Evolutionary conservation across 2,113 vertebrate species (phyloP).

Genomic region (Prolemur simus): DNA sequence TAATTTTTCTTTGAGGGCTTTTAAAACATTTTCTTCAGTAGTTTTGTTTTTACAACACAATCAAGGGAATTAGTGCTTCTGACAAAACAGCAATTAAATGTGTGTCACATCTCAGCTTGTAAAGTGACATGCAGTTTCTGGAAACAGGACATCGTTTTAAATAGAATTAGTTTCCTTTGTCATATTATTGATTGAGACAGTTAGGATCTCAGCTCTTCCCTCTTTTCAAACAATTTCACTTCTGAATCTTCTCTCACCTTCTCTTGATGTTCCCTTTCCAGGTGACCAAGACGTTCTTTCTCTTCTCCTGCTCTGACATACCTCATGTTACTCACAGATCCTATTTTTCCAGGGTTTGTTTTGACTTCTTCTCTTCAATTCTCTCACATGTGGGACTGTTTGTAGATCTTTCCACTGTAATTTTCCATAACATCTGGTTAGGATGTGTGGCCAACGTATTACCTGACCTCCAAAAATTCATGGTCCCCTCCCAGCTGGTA

Average conservation of each 20-base stretch:
- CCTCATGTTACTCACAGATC: not conserved
- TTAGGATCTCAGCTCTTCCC: not conserved
- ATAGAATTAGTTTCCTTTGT: slow-evolving; percentile 15
- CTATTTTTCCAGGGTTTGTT: not conserved
- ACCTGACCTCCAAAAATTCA: not conserved
- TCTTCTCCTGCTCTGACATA: not conserved
- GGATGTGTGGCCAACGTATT: not conserved
- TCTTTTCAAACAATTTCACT: not conserved
- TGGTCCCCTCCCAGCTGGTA: not conserved
- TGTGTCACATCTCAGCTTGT: not conserved
- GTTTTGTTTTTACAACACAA: slow-evolving; percentile 73
- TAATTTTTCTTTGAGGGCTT: slow-evolving; percentile 81
- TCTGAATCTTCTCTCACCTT: not conserved
- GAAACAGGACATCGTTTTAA: slow-evolving; percentile 27
- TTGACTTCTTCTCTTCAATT: not conserved
- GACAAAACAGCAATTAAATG: slow-evolving; percentile 66
- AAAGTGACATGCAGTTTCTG: not conserved
- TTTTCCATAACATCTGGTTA: not conserved
- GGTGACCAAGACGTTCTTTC: not conserved
- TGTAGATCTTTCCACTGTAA: not conserved
- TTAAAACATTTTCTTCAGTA: slow-evolving; percentile 63
- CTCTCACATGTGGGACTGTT: not conserved
- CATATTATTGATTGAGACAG: not conserved
- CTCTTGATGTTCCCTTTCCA: not conserved
- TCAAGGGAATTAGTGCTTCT: slow-evolving; percentile 68